Evolutionary conservation across 2,888 invertebrate species (phyloP), one percentile per base, ranked within the genome.

Genomic region (Melanotus villosus): DNA sequence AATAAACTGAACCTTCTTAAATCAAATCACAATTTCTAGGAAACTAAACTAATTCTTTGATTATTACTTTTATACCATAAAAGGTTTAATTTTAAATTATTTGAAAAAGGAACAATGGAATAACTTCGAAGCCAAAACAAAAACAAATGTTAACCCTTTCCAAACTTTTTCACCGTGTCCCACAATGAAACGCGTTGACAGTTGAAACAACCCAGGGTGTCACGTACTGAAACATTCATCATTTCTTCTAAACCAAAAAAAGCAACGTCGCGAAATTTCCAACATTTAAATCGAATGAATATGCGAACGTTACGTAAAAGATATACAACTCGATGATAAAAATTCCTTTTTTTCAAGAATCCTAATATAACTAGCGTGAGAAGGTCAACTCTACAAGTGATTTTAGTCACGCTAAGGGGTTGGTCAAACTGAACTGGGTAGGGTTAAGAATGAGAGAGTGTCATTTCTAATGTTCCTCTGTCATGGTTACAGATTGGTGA

Each of bases 401-500:
- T 59, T 65, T 70, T 68, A 79, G 82, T 82, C 83, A 83, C 83
- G 83, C 81, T 74, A 81, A 73, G 67, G 78, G 80, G 78, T 72
- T 79, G 78, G 81, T 77, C 80, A 76, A 65, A 70, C 38, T 66
- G 65, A 62, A 26, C 45, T 59, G 67, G 72, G 72, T 70, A 62
- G 67, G 64, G 71, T 63, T 67, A 71, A 65, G 54, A 65, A 68
- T 63, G 66, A 68, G 68, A 64, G 64, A 60, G 54, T 71, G 67
- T 69, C 65, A 59, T 68, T 54, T 73, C 69, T 73, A 68, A 73
- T 72, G 69, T 58, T 58, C 54, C 32, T 54, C 41, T 43, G 34
- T 65, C 45, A 38, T 57, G 50, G 16, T 88, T 88, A 68, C 90
- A 96, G 95, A 92, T 96, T 80, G 94, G 95, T 59, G 94, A 96